Conservation (phyloP, 2,797 vertebrate genomes). For the Chrysocyon brachyurus region DNA sequence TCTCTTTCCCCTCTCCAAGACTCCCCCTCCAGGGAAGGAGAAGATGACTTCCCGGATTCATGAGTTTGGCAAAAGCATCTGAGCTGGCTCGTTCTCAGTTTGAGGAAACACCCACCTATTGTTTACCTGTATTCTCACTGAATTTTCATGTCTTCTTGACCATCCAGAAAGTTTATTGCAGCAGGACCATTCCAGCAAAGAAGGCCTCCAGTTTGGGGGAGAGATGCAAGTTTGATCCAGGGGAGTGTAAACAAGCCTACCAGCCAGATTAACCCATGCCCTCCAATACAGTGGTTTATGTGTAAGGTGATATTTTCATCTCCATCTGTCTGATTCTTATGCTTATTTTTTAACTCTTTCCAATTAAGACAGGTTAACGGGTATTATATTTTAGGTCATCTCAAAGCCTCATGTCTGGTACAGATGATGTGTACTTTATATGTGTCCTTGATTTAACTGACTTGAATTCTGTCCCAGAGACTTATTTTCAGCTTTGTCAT, state of each 20-base stretch:
- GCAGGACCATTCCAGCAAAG: not conserved
- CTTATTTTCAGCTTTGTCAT: slow-evolving; percentile 66
- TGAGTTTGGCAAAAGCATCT: not conserved
- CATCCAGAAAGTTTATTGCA: not conserved
- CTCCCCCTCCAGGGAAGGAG: not conserved
- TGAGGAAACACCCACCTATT: not conserved
- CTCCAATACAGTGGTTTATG: not conserved
- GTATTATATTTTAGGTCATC: not conserved
- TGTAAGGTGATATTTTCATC: not conserved
- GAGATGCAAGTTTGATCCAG: not conserved
- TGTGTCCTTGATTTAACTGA: not conserved
- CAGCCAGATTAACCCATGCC: not conserved
- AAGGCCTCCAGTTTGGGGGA: not conserved
- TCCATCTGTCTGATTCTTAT: not conserved
- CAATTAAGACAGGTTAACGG: not conserved
- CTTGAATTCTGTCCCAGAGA: slow-evolving; percentile 51
- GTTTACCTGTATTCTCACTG: not conserved
- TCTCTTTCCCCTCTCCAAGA: not conserved
- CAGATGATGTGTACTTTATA: not conserved
- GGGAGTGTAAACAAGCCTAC: not conserved
- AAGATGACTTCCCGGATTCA: not conserved
- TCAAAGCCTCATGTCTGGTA: not conserved
- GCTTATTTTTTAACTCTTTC: not conserved
- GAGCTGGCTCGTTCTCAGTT: not conserved
- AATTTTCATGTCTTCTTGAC: not conserved